phyloP scores from a whole-genome alignment of 2,113 vertebrate genomes.

The Baryphthengus martii region DNA sequence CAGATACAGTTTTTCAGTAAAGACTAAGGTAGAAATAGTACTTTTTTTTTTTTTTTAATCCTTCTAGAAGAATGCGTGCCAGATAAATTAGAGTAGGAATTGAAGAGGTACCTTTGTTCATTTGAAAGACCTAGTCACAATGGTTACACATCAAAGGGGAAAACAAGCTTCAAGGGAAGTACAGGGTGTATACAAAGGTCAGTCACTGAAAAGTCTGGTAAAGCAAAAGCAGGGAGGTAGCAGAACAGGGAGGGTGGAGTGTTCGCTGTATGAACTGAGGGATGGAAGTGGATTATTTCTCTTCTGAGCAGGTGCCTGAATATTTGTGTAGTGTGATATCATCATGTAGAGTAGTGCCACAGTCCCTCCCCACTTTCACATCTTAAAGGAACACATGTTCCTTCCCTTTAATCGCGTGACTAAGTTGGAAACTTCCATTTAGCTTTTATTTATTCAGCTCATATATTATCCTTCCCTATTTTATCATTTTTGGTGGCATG shows the following conservation, averaged over 20 bases:
- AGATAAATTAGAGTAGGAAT: not conserved
- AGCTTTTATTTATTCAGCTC: not conserved
- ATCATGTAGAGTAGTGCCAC: rapidly evolving
- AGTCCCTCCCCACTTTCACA: not conserved
- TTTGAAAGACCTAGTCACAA: not conserved
- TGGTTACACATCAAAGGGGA: not conserved
- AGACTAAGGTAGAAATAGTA: not conserved
- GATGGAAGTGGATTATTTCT: rapidly evolving
- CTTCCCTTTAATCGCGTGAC: not conserved
- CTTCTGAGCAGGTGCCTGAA: not conserved
- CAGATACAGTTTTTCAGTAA: not conserved
- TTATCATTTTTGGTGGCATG: not conserved
- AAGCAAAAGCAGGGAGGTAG: not conserved
- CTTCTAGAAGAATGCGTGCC: not conserved
- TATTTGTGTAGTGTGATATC: not conserved
- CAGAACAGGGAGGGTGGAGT: not conserved
- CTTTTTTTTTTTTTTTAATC: not conserved
- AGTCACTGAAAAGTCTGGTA: not conserved
- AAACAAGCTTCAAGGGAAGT: not conserved
- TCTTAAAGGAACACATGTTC: not conserved
- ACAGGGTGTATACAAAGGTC: not conserved
- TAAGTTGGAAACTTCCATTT: not conserved
- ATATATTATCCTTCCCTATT: not conserved
- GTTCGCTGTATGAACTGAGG: not conserved
- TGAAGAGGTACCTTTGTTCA: not conserved